Conservation (phyloP, 2,113 vertebrate genomes). For the Malaclemys terrapin region DNA sequence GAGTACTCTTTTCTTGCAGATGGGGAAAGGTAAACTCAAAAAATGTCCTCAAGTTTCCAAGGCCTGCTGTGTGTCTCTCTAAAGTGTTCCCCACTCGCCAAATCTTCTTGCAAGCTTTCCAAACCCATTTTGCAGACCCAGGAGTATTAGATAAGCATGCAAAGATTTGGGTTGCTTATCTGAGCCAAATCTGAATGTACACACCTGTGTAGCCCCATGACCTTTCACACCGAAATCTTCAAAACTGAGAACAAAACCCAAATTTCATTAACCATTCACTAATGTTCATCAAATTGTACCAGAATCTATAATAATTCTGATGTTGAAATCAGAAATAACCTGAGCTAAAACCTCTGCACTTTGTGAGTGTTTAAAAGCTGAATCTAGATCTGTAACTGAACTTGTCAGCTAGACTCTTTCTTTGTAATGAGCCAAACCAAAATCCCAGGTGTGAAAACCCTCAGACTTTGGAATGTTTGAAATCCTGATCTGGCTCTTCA, state of each 20-base stretch:
- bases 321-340: background rate
- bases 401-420: background rate
- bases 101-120: background rate
- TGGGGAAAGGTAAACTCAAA: background rate
- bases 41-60: background rate
- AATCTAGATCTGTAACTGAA: background rate
- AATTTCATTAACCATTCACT: background rate
- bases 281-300: background rate
- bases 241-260: slow-evolving; percentile 1
- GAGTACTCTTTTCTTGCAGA: background rate
- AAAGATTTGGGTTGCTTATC: background rate
- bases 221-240: background rate
- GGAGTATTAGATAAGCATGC: background rate
- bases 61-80: background rate
- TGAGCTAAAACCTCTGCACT: background rate
- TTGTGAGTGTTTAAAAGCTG: slow-evolving; percentile 6
- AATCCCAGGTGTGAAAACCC: background rate
- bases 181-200: background rate
- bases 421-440: background rate
- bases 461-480: background rate
- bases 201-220: background rate
- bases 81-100: background rate
- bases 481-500: background rate
- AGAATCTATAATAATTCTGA: background rate
- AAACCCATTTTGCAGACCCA: background rate